A percentile compares a stretch with the other conserved stretches of the same genome.
Evolutionary conservation across 2,888 invertebrate genomes (phyloP).

Genomic region (Parthenolecanium corni): DNA sequence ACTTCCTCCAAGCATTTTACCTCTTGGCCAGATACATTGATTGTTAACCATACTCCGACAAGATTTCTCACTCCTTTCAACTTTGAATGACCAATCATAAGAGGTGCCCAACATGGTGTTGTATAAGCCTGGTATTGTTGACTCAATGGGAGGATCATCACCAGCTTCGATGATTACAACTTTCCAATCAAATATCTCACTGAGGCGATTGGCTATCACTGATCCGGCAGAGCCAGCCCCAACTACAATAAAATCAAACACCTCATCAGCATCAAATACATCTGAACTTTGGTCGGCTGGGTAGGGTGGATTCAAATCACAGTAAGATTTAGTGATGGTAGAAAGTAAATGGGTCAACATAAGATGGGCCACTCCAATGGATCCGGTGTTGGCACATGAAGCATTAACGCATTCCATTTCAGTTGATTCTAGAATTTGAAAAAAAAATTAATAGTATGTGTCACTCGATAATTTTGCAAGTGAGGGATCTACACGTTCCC

Average conservation of each 20-base stretch:
- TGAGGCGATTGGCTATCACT: constrained; percentile 28
- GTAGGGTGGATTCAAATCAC: neutral
- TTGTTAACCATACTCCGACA: constrained; percentile 78
- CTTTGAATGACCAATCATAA: constrained; percentile 31
- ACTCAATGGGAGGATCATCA: constrained; percentile 17
- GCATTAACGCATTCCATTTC: too few relatives aligned
- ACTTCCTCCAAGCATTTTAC: constrained; percentile 81
- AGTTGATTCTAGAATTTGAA: too few relatives aligned
- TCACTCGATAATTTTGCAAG: too few relatives aligned
- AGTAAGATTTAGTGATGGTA: neutral
- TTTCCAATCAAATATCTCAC: constrained; percentile 29
- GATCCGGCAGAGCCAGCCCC: constrained; percentile 29
- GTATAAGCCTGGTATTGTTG: constrained; percentile 22
- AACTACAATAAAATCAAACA: constrained; percentile 28
- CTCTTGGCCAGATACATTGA: constrained; percentile 81
- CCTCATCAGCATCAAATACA: neutral
- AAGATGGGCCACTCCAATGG: too few relatives aligned
- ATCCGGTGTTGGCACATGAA: too few relatives aligned
- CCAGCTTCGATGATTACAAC: constrained; percentile 30
- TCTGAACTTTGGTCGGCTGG: neutral
- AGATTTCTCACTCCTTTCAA: constrained; percentile 36
- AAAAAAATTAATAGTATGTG: too few relatives aligned
- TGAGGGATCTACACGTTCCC: too few relatives aligned
- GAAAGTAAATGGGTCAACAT: neutral
- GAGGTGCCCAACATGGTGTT: constrained; percentile 58